These are phyloP conservation scores for Chelon auratus DNA, from an alignment of 2,797 vertebrate genomes.

Conservation along the genomic window DNA sequence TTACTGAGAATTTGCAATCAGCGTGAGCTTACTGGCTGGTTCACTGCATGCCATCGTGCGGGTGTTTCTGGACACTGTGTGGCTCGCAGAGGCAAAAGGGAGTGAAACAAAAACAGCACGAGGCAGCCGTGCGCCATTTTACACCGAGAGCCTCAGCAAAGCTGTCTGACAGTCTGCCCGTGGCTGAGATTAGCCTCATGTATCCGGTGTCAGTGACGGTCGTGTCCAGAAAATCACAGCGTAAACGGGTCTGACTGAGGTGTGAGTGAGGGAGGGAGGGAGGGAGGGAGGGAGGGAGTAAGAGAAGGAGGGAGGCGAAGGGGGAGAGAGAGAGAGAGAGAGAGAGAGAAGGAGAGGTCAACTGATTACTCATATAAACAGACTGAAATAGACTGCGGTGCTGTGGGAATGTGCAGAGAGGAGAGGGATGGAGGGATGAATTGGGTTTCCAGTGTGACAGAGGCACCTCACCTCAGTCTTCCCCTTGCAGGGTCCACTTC, in stretches of 20 bases:
- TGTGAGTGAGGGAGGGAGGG: neutral
- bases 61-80: conserved; percentile 12
- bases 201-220: conserved; percentile 97
- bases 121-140: conserved; percentile 84
- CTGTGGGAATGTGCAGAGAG: conserved; percentile 51
- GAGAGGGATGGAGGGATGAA: conserved; percentile 81
- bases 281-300: neutral
- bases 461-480: conserved; percentile 62
- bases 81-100: conserved; percentile 6
- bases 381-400: conserved; percentile 91
- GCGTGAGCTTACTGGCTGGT: neutral
- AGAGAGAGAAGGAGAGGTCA: conserved; percentile 74
- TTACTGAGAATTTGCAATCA: neutral
- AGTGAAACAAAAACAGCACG: conserved; percentile 17
- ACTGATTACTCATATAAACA: conserved; percentile 98
- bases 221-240: conserved; percentile 99
- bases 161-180: conserved; percentile 87
- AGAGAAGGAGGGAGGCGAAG: neutral
- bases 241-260: conserved; percentile 96
- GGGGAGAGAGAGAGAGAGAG: neutral
- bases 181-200: conserved; percentile 97
- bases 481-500: conserved; percentile 58
- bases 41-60: neutral
- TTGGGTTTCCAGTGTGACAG: conserved; percentile 69
- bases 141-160: conserved; percentile 92